phyloP scores from a whole-genome alignment of 2,113 vertebrate species.

The Catagonus wagneri region DNA sequence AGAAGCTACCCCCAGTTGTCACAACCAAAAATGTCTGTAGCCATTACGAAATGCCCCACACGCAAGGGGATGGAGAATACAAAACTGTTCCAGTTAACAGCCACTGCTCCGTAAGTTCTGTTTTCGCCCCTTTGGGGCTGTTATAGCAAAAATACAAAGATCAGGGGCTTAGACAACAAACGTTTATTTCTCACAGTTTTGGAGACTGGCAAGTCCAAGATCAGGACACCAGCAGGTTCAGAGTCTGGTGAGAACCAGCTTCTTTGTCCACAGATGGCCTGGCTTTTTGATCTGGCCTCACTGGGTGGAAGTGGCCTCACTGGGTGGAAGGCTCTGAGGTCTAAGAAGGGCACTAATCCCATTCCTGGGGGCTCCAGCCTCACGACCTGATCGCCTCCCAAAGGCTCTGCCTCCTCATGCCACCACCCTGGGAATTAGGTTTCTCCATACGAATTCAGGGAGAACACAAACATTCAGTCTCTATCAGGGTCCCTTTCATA shows the following conservation, averaged over 20 bases:
- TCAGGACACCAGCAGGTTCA: neutral
- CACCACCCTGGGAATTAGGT: neutral
- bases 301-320: accelerated
- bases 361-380: too few relatives aligned
- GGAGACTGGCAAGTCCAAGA: neutral
- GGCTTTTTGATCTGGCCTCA: neutral
- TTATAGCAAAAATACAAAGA: neutral
- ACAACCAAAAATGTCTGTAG: neutral
- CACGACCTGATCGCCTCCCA: neutral
- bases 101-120: neutral
- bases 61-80: neutral
- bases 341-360: neutral
- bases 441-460: neutral
- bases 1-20: neutral
- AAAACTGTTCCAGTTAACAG: neutral
- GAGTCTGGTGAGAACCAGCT: neutral
- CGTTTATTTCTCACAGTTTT: neutral
- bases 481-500: neutral
- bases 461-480: neutral
- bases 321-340: neutral
- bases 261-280: neutral
- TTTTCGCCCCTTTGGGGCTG: neutral
- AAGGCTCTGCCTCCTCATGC: neutral
- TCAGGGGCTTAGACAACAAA: neutral
- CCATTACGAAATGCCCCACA: too few relatives aligned